These are phyloP conservation scores for Nansenia antarctica DNA, from an alignment of 2,113 vertebrate species.

Conservation along the genomic window DNA sequence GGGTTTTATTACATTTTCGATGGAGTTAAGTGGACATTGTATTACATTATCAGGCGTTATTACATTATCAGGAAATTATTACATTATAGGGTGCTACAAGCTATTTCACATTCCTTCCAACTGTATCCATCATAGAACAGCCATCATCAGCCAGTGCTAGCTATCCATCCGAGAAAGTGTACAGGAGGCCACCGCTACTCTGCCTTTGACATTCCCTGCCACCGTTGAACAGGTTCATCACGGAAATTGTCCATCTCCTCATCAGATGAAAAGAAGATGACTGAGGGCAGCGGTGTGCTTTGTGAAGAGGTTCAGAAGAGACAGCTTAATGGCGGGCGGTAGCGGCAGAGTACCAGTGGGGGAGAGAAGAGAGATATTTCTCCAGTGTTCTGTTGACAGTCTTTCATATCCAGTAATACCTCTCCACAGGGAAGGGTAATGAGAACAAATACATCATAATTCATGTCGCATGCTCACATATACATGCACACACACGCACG, in stretches of 20 bases:
- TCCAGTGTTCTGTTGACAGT: neutral
- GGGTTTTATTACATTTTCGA: too few relatives aligned
- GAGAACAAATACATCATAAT: conserved; percentile 8
- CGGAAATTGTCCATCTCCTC: conserved; percentile 11
- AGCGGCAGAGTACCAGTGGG: neutral
- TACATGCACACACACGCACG: conserved; percentile 4
- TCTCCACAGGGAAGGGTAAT: conserved; percentile 29
- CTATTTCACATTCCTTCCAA: too few relatives aligned
- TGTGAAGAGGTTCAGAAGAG: conserved; percentile 19
- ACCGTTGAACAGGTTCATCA: conserved; percentile 1
- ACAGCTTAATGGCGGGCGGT: conserved; percentile 18
- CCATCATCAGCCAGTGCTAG: neutral
- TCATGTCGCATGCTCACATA: conserved; percentile 20
- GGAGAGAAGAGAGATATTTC: neutral
- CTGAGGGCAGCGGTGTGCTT: conserved; percentile 16
- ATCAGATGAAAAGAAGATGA: neutral
- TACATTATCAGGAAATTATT: too few relatives aligned
- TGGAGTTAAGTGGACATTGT: too few relatives aligned
- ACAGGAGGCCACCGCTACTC: neutral
- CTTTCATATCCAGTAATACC: conserved; percentile 7
- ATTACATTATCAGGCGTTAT: too few relatives aligned
- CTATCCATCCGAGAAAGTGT: neutral
- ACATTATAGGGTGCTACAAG: too few relatives aligned
- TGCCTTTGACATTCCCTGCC: neutral
- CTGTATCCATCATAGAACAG: neutral